These are phyloP conservation scores for Nomada flava DNA, from an alignment of 2,888 invertebrate species.

Conservation along the genomic window DNA sequence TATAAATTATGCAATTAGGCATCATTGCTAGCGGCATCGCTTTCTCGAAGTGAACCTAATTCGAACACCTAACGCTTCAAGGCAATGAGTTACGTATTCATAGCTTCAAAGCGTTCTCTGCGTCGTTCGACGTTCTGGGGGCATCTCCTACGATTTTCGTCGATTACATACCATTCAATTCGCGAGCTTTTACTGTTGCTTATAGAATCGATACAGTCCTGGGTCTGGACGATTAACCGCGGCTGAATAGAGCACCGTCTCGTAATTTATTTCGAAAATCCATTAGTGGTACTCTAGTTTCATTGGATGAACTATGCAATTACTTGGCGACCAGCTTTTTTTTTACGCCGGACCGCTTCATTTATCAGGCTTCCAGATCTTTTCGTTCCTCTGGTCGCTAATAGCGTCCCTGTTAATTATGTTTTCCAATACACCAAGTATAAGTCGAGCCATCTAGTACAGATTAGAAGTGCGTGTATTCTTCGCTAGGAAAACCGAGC, in stretches of 20 bases:
- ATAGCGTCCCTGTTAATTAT: constrained; percentile 44
- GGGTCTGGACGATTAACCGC: constrained; percentile 42
- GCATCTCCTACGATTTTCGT: constrained; percentile 22
- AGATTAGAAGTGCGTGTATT: constrained; percentile 20
- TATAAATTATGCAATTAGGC: constrained; percentile 68
- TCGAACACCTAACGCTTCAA: constrained; percentile 47
- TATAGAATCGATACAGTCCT: constrained; percentile 5
- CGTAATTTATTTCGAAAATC: constrained; percentile 55
- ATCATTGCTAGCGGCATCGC: constrained; percentile 46
- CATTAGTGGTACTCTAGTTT: constrained; percentile 43
- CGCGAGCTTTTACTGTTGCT: not conserved
- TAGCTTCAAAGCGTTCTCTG: constrained; percentile 23
- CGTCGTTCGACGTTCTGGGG: constrained; percentile 8
- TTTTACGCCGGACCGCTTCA: not conserved
- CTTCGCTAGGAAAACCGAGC: not conserved
- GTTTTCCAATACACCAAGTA: constrained; percentile 19
- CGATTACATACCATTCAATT: not conserved
- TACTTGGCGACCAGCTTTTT: constrained; percentile 22
- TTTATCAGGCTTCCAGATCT: constrained; percentile 23
- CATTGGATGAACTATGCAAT: constrained; percentile 53
- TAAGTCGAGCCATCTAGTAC: not conserved
- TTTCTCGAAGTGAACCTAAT: constrained; percentile 63
- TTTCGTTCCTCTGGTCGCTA: not conserved
- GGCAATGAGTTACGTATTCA: constrained; percentile 52
- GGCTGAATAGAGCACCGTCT: constrained; percentile 29